phyloP scores from a whole-genome alignment of 2,888 invertebrate genomes.

The Tiliacea aurago region DNA sequence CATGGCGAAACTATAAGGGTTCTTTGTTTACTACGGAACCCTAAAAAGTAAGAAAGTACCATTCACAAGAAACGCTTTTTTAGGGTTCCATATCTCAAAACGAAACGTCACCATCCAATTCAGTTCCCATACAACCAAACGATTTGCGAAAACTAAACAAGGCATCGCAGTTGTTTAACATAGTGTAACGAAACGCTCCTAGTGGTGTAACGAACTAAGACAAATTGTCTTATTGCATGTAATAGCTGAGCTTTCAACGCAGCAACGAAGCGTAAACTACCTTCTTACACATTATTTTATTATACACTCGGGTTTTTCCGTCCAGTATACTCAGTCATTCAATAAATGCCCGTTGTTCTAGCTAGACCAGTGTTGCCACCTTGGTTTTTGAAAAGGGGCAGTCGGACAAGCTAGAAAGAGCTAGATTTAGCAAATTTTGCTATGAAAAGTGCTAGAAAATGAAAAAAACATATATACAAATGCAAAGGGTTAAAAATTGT shows the following conservation, averaged over 20 bases:
- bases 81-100: background rate
- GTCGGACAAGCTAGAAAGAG: too few species aligned
- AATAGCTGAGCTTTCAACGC: constrained; percentile 60
- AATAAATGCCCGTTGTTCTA: constrained; percentile 32
- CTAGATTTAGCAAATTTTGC: too few species aligned
- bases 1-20: too few species aligned
- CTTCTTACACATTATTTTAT: constrained; percentile 50
- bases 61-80: too few species aligned
- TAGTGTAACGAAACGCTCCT: constrained; percentile 16
- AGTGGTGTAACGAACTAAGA: constrained; percentile 47
- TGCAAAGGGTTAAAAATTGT: too few species aligned
- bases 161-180: background rate
- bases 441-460: too few species aligned
- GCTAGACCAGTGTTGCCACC: too few species aligned
- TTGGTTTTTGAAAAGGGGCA: too few species aligned
- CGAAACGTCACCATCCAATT: constrained; percentile 3
- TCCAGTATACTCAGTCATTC: constrained; percentile 24
- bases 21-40: too few species aligned
- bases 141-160: constrained; percentile 24
- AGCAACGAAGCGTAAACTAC: constrained; percentile 54
- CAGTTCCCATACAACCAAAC: constrained; percentile 4
- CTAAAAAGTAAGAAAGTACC: background rate
- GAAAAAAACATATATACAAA: too few species aligned
- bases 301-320: constrained; percentile 25
- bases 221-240: constrained; percentile 61